Evolutionary conservation across 2,888 invertebrate species (phyloP), one percentile per base, ranked within the genome.

Genomic region (Drosophila gaucha): DNA sequence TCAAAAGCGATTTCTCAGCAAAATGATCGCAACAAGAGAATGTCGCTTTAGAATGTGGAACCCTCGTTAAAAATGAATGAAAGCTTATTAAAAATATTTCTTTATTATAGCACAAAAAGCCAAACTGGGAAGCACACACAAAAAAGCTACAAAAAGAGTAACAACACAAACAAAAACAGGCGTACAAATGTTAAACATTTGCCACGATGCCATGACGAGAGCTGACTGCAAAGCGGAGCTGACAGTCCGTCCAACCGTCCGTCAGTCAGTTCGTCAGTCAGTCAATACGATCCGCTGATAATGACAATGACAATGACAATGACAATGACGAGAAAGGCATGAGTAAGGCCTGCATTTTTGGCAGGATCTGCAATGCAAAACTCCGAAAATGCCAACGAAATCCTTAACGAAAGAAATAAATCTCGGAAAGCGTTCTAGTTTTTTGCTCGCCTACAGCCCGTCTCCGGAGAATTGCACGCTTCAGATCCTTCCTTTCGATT

Each of bases 11-110:
- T 58, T 75, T 75, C 76, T 54, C 73, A 75, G 77, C 67, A 50
- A 57, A 55, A 51, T 43, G 43, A 74, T 22, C 64, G 39, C 50
- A 74, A 67, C 33, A 69, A 60, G 35, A 67, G 83, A 87, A 82
- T 87, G 88, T 82, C 86, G 82, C 76, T 76, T 43, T 64, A 82
- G 80, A 83, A 83, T 87, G 74, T 79, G 79, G 59, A 64, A 86
- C 86, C 88, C 83, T 84, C 83, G 88, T 84, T 84, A 84, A 88
- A 84, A 85, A 86, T 78, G 86, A 88, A 83, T 86, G 86, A 88
- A 86, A 85, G 84, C 84, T 85, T 85, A 88, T 85, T 88, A 85
- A 86, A 85, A 85, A 85, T 85, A 88, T 85, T 85, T 85, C 88
- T 86, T 85, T 86, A 88, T 86, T 85, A 80, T 80, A 58, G 68